phyloP scores from a whole-genome alignment of 2,797 vertebrate genomes.

The Rhynchonycteris naso region DNA sequence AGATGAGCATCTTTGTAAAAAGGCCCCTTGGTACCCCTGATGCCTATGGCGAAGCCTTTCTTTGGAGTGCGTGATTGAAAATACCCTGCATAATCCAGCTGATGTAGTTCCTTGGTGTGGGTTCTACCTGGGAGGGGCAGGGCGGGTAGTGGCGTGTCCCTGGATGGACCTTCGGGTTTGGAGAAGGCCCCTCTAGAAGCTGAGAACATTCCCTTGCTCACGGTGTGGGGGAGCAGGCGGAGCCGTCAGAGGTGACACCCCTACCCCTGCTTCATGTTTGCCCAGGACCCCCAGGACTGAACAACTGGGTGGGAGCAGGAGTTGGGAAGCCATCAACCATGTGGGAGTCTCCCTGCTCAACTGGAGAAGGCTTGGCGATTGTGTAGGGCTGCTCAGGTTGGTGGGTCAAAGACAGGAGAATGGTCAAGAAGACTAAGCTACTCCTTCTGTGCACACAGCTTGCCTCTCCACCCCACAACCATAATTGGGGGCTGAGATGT shows the following conservation, averaged over 20 bases:
- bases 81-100: not conserved
- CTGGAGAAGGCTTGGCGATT: not conserved
- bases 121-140: rapidly evolving
- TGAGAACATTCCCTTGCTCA: not conserved
- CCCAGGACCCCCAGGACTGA: not conserved
- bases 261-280: not conserved
- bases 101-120: not conserved
- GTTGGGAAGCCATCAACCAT: rapidly evolving
- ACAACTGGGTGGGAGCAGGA: not conserved
- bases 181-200: not conserved
- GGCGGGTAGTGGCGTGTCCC: not conserved
- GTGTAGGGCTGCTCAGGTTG: not conserved
- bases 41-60: not conserved
- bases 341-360: not conserved
- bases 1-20: not conserved
- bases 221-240: not conserved
- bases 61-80: not conserved
- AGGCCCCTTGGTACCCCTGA: not conserved
- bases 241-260: not conserved
- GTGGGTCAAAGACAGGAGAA: not conserved
- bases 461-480: not conserved
- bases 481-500: not conserved
- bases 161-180: not conserved
- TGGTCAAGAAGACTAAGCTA: not conserved
- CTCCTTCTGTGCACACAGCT: not conserved